These are phyloP conservation scores for Heliconius himera DNA, from an alignment of 1,140 invertebrate species.

Conservation along the genomic window DNA sequence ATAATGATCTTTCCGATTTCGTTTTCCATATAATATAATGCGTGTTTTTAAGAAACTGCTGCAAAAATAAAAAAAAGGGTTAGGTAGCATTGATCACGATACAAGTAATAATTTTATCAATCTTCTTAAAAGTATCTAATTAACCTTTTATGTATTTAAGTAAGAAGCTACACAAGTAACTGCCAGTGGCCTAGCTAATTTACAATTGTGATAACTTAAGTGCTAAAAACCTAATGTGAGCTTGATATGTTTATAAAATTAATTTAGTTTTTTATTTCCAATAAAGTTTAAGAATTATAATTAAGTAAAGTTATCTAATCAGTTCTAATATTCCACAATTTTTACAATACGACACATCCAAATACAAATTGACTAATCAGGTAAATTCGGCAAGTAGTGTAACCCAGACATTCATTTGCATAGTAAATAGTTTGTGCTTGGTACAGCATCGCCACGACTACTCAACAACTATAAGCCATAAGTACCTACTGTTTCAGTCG, in stretches of 20 bases:
- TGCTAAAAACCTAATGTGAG: background rate
- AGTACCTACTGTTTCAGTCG: slow-evolving; percentile 47
- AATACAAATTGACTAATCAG: slow-evolving; percentile 8
- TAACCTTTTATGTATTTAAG: too few species aligned
- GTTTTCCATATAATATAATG: too few species aligned
- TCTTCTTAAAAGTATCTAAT: too few species aligned
- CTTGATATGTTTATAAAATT: background rate
- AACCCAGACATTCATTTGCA: slow-evolving; percentile 66
- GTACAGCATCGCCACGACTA: slow-evolving; percentile 53
- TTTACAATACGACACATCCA: background rate
- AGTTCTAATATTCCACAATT: background rate
- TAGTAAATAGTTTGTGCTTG: slow-evolving; percentile 60
- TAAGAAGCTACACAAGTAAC: background rate
- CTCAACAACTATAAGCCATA: slow-evolving; percentile 36
- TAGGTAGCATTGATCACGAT: too few species aligned
- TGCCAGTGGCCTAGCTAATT: background rate
- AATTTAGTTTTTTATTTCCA: background rate
- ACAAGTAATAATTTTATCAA: too few species aligned
- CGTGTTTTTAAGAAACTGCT: too few species aligned
- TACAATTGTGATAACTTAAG: background rate
- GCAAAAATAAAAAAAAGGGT: too few species aligned
- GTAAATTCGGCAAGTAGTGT: slow-evolving; percentile 26
- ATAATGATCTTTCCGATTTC: background rate
- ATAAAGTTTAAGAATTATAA: too few species aligned
- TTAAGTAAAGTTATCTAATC: background rate